Base-by-base conservation (phyloP, 2,113 vertebrate genomes). In the Labeo catla region DNA sequence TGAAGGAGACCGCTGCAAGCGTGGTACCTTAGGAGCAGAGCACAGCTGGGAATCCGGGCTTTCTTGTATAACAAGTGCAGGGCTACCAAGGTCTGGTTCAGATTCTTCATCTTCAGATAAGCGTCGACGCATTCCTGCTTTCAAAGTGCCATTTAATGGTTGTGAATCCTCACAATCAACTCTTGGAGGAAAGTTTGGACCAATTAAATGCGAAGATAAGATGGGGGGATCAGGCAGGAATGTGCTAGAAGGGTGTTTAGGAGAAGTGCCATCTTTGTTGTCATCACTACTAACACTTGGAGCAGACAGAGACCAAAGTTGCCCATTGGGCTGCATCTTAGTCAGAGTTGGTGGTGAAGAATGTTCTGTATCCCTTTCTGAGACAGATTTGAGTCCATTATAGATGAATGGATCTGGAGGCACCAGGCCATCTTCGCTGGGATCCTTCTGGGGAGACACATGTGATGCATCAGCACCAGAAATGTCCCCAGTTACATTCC, bases 21-120 rank as follows among this genome's bases (percentile, higher is more conserved):
- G 88, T 86, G 90, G 93, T 54, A 94, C 90, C 83, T 91, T 93
- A 3, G 92, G 91, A 77, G 93, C 88, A 0, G 93, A 88, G 49
- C 91, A 81, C 66, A 88, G 84, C 2, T 85, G 77, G 61, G 90
- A 89, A n/a, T 94, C 93, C 4, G 94, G 95, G 82, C 93, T 94
- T 79, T 95, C 95, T 16, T 95, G 95, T 84, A 96, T 96, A 61
- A 96, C 92, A 11, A 96, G 91, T 0, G 94, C 91, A 0, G 94
- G 92, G 68, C 95, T 93, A 57, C 92, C 93, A 0, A 95, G 90
- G 28, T 96, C 95, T 50, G 93, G 92, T 63, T 96, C 95, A 0
- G 95, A 95, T 80, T 96, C 95, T 3, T 93, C 93, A 2, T 94
- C 94, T 76, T 94, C 94, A 2, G 91, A 92, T 28, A 88, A 72